Base-by-base conservation (phyloP, 2,797 vertebrate genomes). In the Urocyon cinereoargenteus region DNA sequence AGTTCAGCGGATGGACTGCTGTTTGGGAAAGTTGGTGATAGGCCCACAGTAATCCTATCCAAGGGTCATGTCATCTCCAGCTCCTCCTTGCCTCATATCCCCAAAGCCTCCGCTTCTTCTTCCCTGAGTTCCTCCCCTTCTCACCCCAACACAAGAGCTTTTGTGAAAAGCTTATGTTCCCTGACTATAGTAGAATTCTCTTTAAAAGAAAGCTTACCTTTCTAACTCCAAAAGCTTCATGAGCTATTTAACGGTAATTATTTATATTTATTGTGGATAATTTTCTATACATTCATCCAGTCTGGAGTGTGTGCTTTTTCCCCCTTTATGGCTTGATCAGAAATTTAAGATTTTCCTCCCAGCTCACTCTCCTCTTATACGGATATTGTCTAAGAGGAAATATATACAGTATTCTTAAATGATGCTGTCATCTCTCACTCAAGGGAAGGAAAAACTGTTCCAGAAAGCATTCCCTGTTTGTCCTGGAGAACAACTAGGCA, bases 261-360 rank as follows among this genome's bases (percentile, higher is more conserved):
- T 87, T 98, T 51, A 73, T 97, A 98, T 97, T 97, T 87, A 96
- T 96, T 97, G 28, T 82, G 62, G 94, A 18, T 62, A 97, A 81
- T 92, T 96, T 19, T 77, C 36, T 87, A 26, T 22, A 45, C 2
- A 34, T 62, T 94, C 55, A 72, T 36, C 97, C 6, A 53, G 8
- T 62, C 15, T 9, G n/a, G 51, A 6, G 9, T 81, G 11, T 31
- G 11, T 94, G 95, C 92, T 96, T 94, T 73, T 53, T 82, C 3
- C 12, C 26, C 55, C 93, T 95, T 64, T 84, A 57, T 94, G 40
- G 26, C 3, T 59, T 83, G 31, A 75, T 1, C 51, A 89, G 91
- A 91, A 84, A 14, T 13, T 40, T 0, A 31, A n/a, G 4, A 7
- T 66, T 86, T 94, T 22, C 87, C 61, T 86, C 49, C 78, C 24